Conservation (phyloP, 2,888 invertebrate species). For the Odiellus spinosus region DNA sequence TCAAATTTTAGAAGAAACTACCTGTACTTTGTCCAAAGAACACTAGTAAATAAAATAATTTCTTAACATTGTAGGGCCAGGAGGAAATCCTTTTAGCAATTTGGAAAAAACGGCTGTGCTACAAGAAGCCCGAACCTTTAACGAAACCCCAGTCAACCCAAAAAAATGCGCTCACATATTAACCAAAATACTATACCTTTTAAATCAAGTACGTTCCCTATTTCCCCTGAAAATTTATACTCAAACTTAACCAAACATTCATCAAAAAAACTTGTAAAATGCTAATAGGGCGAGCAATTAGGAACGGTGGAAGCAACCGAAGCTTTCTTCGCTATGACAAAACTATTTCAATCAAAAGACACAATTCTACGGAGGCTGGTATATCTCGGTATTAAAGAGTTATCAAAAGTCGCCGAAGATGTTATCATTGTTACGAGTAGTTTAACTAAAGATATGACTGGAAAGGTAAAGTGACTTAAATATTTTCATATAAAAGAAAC, state of each 20-base stretch:
- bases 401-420: slow-evolving; percentile 88
- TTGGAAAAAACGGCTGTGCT: slow-evolving; percentile 91
- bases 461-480: slow-evolving; percentile 27
- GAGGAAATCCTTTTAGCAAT: slow-evolving; percentile 73
- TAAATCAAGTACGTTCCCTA: slow-evolving; percentile 54
- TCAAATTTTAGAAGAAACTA: too few species aligned
- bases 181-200: slow-evolving; percentile 84
- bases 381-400: slow-evolving; percentile 76
- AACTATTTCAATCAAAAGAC: slow-evolving; percentile 94
- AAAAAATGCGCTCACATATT: slow-evolving; percentile 90
- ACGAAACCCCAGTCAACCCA: slow-evolving; percentile 93
- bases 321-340: slow-evolving; percentile 98
- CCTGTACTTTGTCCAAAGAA: too few species aligned
- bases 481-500: background rate
- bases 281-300: slow-evolving; percentile 74
- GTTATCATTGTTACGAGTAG: slow-evolving; percentile 95
- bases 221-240: slow-evolving; percentile 1
- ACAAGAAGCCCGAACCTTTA: slow-evolving; percentile 90
- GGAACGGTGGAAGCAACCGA: slow-evolving; percentile 93
- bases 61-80: slow-evolving; percentile 36
- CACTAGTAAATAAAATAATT: too few species aligned
- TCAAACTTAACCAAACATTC: too few species aligned
- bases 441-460: slow-evolving; percentile 96
- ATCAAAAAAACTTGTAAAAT: background rate
- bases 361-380: slow-evolving; percentile 82